A percentile compares a stretch with the other conserved stretches of the same genome.
phyloP scores from a whole-genome alignment of 2,113 vertebrate genomes.

The Corythoichthys haematopterus region DNA sequence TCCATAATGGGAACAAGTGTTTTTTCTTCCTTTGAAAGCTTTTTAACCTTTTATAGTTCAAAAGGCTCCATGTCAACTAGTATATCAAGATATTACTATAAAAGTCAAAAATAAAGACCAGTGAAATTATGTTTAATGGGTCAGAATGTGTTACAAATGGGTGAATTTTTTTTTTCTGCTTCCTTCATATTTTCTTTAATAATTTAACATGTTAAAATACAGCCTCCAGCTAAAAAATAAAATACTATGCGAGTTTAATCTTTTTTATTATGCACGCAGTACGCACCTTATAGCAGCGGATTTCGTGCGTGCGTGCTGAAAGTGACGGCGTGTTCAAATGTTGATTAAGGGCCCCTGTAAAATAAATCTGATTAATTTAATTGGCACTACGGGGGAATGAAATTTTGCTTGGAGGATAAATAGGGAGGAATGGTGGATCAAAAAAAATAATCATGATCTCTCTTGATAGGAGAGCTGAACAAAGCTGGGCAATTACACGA shows the following conservation, averaged over 20 bases:
- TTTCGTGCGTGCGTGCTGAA: conserved; percentile 2
- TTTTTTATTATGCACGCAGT: not conserved
- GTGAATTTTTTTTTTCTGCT: not conserved
- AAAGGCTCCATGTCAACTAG: not conserved
- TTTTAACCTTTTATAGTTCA: not conserved
- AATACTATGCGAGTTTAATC: not conserved
- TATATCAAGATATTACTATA: not conserved
- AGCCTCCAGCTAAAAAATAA: conserved; percentile 17
- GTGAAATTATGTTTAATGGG: not conserved
- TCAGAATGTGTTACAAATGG: not conserved
- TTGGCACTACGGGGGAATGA: not conserved
- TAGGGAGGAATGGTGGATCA: not conserved
- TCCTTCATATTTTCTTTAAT: conserved; percentile 6
- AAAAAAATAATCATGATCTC: not conserved
- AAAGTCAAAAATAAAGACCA: not conserved
- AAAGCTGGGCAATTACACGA: not conserved
- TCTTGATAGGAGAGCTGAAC: not conserved
- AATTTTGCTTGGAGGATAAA: conserved; percentile 6
- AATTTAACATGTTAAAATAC: conserved; percentile 13
- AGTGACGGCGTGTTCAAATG: not conserved
- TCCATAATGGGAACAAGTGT: conserved; percentile 3
- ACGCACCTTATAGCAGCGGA: conserved; percentile 4
- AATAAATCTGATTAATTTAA: conserved; percentile 27
- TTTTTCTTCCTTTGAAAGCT: not conserved
- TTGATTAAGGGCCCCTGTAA: conserved; percentile 12